Conservation (phyloP, 2,113 vertebrate species). For the Ailuropoda melanoleuca region DNA sequence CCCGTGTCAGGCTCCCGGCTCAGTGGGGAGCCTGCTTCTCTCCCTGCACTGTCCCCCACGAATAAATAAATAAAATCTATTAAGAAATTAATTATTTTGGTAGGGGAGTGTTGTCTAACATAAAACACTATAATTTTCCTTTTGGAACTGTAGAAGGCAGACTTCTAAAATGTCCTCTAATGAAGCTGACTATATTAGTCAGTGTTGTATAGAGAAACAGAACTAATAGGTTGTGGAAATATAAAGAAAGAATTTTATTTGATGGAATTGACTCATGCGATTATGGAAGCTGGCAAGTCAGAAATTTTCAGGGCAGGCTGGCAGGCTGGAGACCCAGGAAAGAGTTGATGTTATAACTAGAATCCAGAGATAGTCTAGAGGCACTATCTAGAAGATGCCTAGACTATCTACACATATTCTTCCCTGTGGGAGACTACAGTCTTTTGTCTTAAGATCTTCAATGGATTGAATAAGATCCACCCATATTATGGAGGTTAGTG, state of each 20-base stretch:
- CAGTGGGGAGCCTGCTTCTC: not conserved
- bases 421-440: not conserved
- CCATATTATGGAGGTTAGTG: not conserved
- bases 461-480: not conserved
- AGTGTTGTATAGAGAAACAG: not conserved
- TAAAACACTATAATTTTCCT: not conserved
- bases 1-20: not conserved
- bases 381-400: not conserved
- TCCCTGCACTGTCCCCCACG: not conserved
- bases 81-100: not conserved
- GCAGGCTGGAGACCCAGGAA: not conserved
- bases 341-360: not conserved
- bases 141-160: not conserved
- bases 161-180: not conserved
- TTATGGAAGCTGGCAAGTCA: not conserved
- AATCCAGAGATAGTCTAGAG: not conserved
- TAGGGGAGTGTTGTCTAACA: not conserved
- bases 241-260: not conserved
- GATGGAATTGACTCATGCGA: not conserved
- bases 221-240: not conserved
- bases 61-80: not conserved
- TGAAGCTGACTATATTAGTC: not conserved
- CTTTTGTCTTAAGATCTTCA: not conserved
- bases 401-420: not conserved
- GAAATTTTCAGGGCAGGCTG: not conserved